Evolutionary conservation across 2,888 invertebrate genomes (phyloP), one percentile per base, ranked within the genome.

Genomic region (Amphipyra berbera): DNA sequence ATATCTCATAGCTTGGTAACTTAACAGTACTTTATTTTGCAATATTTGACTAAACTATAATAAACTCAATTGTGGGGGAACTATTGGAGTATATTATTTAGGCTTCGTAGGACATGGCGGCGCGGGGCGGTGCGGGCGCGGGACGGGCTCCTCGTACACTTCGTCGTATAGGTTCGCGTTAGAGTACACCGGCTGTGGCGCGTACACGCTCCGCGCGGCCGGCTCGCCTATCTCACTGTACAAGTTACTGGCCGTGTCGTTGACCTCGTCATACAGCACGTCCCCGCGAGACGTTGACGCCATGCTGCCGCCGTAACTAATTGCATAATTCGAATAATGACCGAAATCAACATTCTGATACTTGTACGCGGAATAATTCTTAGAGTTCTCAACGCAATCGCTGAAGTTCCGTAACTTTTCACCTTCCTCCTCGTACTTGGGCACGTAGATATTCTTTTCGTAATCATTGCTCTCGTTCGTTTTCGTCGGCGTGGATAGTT

Each of bases 121-220:
- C 0, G 96, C 96, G 4, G 96, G 96, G 0, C 96, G 90, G 80
- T 96, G 96, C 3, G 96, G 96, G 0, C 96, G 87, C n/a, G 94
- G 91, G 8, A 83, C 62, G 0, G 87, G 61, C 6, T 90, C 90
- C 12, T 92, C 92, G 33, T 85, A 91, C 61, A 95, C 95, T 41
- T 93, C 94, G 67, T 95, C 95, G 47, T 95, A 95, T 45, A 93
- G 73, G 48, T 86, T 83, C 10, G 88, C 69, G 61, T 86, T 89
- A 3, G 84, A 73, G 57, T 91, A 90, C 27, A 81, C 53, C 12
- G 83, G 78, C 49, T 76, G 79, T 0, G 75, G 12, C n/a, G 76
- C 83, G 12, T 88, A 88, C 68, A 67, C 45, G 48, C 73, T 61
- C 15, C 44, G 72, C 0, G 13, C 63, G 1, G 79, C 42, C 1